Evolutionary conservation across 2,888 invertebrate species (phyloP).

Genomic region (Rotaria sp.): DNA sequence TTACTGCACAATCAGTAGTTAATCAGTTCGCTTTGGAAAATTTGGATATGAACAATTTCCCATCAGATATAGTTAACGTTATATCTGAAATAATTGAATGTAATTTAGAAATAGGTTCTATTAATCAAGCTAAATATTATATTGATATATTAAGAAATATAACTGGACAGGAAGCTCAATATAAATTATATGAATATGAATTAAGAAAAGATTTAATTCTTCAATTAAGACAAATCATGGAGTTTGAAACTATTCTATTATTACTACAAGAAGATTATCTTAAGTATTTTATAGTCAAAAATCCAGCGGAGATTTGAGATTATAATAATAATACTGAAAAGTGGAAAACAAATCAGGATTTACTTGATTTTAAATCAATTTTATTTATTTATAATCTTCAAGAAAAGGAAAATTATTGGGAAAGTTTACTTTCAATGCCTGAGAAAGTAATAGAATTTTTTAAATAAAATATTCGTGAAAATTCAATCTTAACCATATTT

Average conservation of each 20-base stretch:
- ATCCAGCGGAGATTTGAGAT: not conserved
- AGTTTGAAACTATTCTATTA: not conserved
- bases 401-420: not conserved
- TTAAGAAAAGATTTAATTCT: not conserved
- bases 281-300: not conserved
- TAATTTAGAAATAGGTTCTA: not conserved
- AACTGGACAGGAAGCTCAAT: not conserved
- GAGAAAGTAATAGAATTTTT: too few species aligned
- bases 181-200: not conserved
- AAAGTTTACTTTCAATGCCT: too few species aligned
- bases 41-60: not conserved
- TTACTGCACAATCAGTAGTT: too few species aligned
- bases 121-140: not conserved
- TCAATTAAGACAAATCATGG: not conserved
- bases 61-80: not conserved
- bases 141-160: not conserved
- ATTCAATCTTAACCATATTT: not conserved
- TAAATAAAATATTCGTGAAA: not conserved
- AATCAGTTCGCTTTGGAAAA: not conserved
- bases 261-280: not conserved
- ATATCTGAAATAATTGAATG: not conserved
- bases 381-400: not conserved
- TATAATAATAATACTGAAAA: not conserved
- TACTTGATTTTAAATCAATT: not conserved
- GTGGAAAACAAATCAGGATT: not conserved